phyloP scores from a whole-genome alignment of 2,113 vertebrate genomes.

The Gambusia holbrooki region DNA sequence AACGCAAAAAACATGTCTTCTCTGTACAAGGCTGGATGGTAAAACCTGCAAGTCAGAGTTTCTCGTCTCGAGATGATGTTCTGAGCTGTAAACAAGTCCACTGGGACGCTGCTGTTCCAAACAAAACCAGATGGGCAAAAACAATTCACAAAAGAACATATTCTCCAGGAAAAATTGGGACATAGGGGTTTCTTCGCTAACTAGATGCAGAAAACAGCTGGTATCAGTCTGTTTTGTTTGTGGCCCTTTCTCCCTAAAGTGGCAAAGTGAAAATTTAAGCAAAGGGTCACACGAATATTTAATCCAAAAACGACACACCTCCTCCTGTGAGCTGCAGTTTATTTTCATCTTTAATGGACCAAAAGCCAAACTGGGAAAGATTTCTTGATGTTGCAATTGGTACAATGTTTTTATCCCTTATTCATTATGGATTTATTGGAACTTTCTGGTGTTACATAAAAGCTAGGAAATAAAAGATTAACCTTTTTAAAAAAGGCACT shows the following conservation, averaged over 20 bases:
- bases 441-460: not conserved
- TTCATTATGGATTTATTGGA: not conserved
- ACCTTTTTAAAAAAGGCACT: not conserved
- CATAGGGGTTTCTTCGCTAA: conserved; percentile 57
- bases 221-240: conserved; percentile 29
- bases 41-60: conserved; percentile 37
- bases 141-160: conserved; percentile 68
- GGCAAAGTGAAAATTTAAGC: conserved; percentile 25
- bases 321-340: conserved; percentile 4
- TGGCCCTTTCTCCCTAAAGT: conserved; percentile 26
- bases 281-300: conserved; percentile 24
- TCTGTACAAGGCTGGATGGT: conserved; percentile 25
- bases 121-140: conserved; percentile 60
- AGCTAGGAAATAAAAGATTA: not conserved
- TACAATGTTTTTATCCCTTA: not conserved
- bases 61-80: conserved; percentile 62
- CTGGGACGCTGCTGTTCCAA: conserved; percentile 44
- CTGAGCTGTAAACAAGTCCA: conserved; percentile 65
- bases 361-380: conserved; percentile 6
- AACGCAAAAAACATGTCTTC: conserved; percentile 43
- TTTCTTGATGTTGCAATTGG: not conserved
- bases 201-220: conserved; percentile 65
- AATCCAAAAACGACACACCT: not conserved
- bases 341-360: conserved; percentile 8
- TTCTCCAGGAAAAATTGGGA: conserved; percentile 56